Percentiles rank a stretch among this genome's conserved stretches.
phyloP scores from a whole-genome alignment of 1,140 invertebrate species.

The Cherax destructor region DNA sequence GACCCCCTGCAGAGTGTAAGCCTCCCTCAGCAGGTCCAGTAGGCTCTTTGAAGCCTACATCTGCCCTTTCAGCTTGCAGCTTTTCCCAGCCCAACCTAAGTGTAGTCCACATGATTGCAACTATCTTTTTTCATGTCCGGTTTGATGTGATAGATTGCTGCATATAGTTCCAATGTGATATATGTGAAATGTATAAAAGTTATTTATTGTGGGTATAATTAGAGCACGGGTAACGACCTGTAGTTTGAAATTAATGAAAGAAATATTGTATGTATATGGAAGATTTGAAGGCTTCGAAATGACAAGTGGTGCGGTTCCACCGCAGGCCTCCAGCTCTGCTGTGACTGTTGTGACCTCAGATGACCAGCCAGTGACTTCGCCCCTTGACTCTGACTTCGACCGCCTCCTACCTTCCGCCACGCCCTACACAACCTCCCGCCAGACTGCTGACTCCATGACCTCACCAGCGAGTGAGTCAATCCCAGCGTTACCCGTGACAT shows the following conservation, averaged over 20 bases:
- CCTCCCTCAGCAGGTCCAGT: neutral
- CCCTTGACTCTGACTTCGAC: conserved; percentile 19
- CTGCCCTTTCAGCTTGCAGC: neutral
- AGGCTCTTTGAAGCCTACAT: neutral
- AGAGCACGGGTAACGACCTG: neutral
- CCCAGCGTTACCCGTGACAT: neutral
- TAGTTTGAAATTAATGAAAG: neutral
- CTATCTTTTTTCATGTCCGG: neutral
- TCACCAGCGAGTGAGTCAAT: neutral
- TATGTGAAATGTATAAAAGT: neutral
- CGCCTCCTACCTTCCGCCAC: neutral
- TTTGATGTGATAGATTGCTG: neutral
- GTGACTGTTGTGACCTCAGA: conserved; percentile 24
- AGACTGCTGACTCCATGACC: conserved; percentile 4
- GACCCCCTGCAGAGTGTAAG: conserved; percentile 24
- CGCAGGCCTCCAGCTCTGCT: conserved; percentile 3
- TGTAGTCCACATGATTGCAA: neutral
- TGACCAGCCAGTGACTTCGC: conserved; percentile 8
- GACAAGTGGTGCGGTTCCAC: neutral
- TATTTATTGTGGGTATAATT: neutral
- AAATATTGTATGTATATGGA: neutral
- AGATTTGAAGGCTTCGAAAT: neutral
- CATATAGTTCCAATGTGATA: neutral
- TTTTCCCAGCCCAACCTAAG: neutral
- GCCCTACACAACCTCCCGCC: neutral